Percentiles rank a stretch among this genome's conserved stretches.
phyloP scores from a whole-genome alignment of 2,113 vertebrate species.

The Hypanus sabinus region DNA sequence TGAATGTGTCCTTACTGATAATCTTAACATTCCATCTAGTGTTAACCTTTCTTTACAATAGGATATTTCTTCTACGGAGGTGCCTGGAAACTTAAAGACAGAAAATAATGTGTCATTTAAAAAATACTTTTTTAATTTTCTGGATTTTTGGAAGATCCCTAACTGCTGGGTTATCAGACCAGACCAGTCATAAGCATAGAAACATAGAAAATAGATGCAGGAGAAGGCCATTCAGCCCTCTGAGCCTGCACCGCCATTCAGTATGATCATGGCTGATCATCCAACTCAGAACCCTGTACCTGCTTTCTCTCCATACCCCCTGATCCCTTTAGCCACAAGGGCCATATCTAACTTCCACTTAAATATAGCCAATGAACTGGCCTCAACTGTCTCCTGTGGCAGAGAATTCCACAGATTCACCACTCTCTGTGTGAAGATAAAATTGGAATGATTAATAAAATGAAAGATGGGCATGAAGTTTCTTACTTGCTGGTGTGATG shows the following conservation, averaged over 20 bases:
- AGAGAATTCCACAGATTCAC: too few relatives aligned
- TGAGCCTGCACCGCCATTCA: too few relatives aligned
- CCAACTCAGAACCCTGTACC: too few relatives aligned
- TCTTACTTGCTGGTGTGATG: neutral
- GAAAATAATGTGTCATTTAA: neutral
- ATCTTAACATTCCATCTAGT: neutral
- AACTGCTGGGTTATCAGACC: neutral
- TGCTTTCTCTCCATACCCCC: too few relatives aligned
- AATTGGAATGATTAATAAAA: neutral
- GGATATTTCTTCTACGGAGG: neutral
- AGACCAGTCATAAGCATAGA: neutral
- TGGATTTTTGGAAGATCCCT: neutral
- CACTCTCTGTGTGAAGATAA: too few relatives aligned
- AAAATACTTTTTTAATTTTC: neutral
- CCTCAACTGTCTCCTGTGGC: too few relatives aligned
- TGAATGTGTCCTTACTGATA: neutral
- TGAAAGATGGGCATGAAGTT: neutral
- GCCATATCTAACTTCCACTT: too few relatives aligned
- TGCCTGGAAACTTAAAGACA: neutral
- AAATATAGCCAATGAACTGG: too few relatives aligned
- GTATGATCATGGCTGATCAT: too few relatives aligned
- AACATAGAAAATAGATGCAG: too few relatives aligned
- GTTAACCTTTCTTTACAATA: neutral
- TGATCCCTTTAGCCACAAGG: too few relatives aligned
- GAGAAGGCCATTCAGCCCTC: too few relatives aligned